A percentile compares a stretch with the other conserved stretches of the same genome.
These are phyloP conservation scores for Macrotus californicus DNA, from an alignment of 2,113 vertebrate species.

Conservation along the genomic window DNA sequence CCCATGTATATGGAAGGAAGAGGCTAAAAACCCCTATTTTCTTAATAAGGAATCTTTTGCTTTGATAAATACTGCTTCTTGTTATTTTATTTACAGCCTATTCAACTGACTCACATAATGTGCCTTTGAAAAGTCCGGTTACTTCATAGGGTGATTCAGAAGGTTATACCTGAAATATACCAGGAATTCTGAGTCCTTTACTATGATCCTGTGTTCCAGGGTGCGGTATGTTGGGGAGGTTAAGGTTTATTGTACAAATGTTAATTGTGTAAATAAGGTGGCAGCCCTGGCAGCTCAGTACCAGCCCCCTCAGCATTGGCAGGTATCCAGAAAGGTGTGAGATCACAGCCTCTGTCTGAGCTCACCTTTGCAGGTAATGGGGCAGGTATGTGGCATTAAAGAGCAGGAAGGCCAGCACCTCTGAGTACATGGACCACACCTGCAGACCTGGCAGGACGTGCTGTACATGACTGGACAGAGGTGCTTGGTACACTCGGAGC, in stretches of 20 bases:
- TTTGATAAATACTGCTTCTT: neutral
- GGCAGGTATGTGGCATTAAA: slow-evolving; percentile 67
- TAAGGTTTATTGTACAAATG: slow-evolving; percentile 74
- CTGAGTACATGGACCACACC: slow-evolving; percentile 46
- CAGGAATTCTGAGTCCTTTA: slow-evolving; percentile 35
- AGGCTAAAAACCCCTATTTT: neutral
- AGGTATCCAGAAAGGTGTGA: slow-evolving; percentile 67
- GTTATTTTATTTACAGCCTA: neutral
- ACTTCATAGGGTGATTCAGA: slow-evolving; percentile 2
- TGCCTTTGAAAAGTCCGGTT: neutral
- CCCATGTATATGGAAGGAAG: neutral
- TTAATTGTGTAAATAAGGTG: slow-evolving; percentile 76
- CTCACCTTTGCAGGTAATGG: slow-evolving; percentile 74
- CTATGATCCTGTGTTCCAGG: slow-evolving; percentile 34
- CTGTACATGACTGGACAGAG: slow-evolving; percentile 56
- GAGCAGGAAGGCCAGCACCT: slow-evolving; percentile 66
- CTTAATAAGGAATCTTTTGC: neutral
- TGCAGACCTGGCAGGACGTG: slow-evolving; percentile 56
- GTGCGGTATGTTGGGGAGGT: slow-evolving; percentile 64
- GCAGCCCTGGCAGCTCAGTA: slow-evolving; percentile 61
- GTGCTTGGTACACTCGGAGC: slow-evolving; percentile 18
- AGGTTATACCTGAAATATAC: slow-evolving; percentile 9
- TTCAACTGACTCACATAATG: neutral
- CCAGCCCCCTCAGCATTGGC: slow-evolving; percentile 70
- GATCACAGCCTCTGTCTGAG: slow-evolving; percentile 75